These are phyloP conservation scores for Rhagonycha fulva DNA, from an alignment of 2,888 invertebrate genomes.

Conservation along the genomic window DNA sequence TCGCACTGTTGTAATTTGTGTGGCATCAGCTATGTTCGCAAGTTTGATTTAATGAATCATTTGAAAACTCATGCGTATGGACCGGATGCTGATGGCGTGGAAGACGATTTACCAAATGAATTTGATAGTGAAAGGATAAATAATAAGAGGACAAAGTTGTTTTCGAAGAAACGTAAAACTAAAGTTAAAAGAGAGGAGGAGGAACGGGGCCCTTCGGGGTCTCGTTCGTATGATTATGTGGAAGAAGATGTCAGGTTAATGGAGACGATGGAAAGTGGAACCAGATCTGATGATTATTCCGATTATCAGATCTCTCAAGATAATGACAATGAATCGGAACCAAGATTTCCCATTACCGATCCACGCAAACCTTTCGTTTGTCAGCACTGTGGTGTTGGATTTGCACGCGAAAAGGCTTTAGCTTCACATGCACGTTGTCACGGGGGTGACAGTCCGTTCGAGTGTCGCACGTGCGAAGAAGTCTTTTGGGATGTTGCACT, in stretches of 20 bases:
- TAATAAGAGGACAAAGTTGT: slow-evolving; percentile 44
- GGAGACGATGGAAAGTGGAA: slow-evolving; percentile 54
- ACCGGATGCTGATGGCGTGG: slow-evolving; percentile 62
- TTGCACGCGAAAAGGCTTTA: slow-evolving; percentile 81
- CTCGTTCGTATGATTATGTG: slow-evolving; percentile 55
- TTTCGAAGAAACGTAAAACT: slow-evolving; percentile 41
- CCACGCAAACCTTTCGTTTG: slow-evolving; percentile 81
- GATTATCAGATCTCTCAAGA: slow-evolving; percentile 40
- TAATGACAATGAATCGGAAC: slow-evolving; percentile 36
- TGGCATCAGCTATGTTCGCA: slow-evolving; percentile 78
- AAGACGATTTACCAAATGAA: slow-evolving; percentile 58
- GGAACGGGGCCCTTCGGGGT: slow-evolving; percentile 45
- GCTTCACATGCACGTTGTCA: slow-evolving; percentile 78
- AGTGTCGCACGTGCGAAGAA: slow-evolving; percentile 79
- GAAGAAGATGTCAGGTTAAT: slow-evolving; percentile 57
- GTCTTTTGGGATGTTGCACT: slow-evolving; percentile 74
- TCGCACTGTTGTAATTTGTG: slow-evolving; percentile 83
- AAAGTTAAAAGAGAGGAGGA: slow-evolving; percentile 48
- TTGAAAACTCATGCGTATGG: slow-evolving; percentile 80
- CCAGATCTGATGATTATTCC: slow-evolving; percentile 46
- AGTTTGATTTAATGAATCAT: slow-evolving; percentile 81
- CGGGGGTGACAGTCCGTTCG: slow-evolving; percentile 79
- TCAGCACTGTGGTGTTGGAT: slow-evolving; percentile 74
- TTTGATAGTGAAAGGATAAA: slow-evolving; percentile 50
- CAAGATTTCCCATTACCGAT: slow-evolving; percentile 65